A percentile compares a stretch with the other conserved stretches of the same genome.
These are phyloP conservation scores for Iguana delicatissima DNA, from an alignment of 2,797 vertebrate species.

Conservation along the genomic window DNA sequence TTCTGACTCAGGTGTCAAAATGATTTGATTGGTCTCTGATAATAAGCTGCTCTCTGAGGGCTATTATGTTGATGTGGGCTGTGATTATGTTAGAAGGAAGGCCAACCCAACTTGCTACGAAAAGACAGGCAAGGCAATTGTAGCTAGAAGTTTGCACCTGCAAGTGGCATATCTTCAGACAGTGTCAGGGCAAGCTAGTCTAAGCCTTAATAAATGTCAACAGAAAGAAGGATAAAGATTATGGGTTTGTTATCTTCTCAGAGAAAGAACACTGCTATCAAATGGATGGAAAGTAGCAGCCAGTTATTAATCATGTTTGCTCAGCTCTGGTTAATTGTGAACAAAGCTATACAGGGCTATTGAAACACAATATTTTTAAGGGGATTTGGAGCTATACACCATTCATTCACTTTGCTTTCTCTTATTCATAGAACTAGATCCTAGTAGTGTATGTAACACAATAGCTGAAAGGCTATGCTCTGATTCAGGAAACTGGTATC, in stretches of 20 bases:
- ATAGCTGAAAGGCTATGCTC: neutral
- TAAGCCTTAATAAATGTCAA: conserved; percentile 47
- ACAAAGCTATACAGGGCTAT: neutral
- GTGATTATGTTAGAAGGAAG: conserved; percentile 41
- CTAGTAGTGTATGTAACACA: neutral
- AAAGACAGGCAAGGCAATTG: neutral
- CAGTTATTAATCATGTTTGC: conserved; percentile 12
- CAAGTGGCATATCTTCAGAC: conserved; percentile 36
- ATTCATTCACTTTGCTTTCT: neutral
- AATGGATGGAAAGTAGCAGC: conserved; percentile 9
- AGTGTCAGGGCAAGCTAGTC: neutral
- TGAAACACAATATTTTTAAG: neutral
- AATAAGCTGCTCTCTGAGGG: conserved; percentile 43
- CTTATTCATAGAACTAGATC: neutral
- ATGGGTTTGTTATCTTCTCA: conserved; percentile 30
- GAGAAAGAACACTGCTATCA: conserved; percentile 26
- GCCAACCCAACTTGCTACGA: conserved; percentile 7
- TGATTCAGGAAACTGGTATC: neutral
- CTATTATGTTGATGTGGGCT: conserved; percentile 36
- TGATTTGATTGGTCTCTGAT: conserved; percentile 28
- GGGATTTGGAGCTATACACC: neutral
- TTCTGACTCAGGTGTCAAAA: neutral
- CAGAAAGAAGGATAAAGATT: conserved; percentile 16
- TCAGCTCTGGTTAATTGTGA: conserved; percentile 3
- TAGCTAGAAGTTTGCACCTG: conserved; percentile 30